Base-by-base conservation (phyloP, 2,888 invertebrate genomes). In the Ochropleura leucogaster region DNA sequence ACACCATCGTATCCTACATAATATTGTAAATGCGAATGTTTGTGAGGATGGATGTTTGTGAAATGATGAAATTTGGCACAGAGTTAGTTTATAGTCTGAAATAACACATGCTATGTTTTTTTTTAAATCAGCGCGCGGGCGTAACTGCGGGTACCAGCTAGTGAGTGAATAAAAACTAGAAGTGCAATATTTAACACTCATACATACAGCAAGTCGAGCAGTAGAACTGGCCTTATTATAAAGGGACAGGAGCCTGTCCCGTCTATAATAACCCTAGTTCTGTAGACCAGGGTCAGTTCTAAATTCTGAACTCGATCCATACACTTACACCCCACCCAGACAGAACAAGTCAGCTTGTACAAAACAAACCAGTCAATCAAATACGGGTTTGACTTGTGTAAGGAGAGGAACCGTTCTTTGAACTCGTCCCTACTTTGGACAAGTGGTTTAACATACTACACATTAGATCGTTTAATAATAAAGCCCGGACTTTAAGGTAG, bases 291-390 rank as follows among this genome's bases (percentile, higher is more conserved):
- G 20, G 12, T 55, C 55, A 20, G 55, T 6, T 55, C 20, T 20
- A 55, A 20, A 51, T 51, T 18, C 51, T 51, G 51, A 51, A 7
- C 18, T 51, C 51, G 18, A 51, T 7, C 51, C 49, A 7, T 49
- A 16, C 49, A 16, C 16, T 51, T 49, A 16, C 16, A 16, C 49
- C 49, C 16, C 49, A 20, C 49, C 16, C 49, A 20, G 20, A 20
- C 5, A 55, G 16, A 49, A 20, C 10, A 20, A 55, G 55, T 20
- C n/a, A 20, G 55, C 14, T 3, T 7, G 55, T 30, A 46, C 14
- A 46, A 68, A 68, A 40, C n/a, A 14, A 68, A 46, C 66, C 14
- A 12, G 47, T 12, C 40, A 40, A 63, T 30, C 14, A 66, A 66
- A 69, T 69, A 47, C 40, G n/a, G 12, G n/a, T 47, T 67, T n/a